Conservation (phyloP, 1,140 invertebrate species). For the Chelonus insularis region DNA sequence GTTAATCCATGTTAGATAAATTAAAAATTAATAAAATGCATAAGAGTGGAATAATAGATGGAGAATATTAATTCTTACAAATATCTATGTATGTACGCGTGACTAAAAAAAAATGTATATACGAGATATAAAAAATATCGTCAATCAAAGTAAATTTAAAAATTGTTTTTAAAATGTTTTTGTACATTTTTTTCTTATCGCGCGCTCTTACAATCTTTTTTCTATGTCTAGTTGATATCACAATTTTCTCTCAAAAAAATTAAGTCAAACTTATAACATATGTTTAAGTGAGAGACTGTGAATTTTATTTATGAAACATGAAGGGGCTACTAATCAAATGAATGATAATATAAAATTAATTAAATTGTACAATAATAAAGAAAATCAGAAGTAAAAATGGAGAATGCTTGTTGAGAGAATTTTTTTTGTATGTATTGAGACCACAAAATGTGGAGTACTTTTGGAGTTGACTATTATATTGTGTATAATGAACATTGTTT, state of each 20-base stretch:
- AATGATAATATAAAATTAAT: conserved; percentile 41
- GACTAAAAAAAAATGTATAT: conserved; percentile 34
- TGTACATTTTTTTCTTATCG: conserved; percentile 44
- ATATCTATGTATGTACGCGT: conserved; percentile 35
- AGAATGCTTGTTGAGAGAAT: not conserved
- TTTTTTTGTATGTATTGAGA: not conserved
- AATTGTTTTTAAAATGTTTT: conserved; percentile 29
- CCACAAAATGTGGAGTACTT: not conserved
- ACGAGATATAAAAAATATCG: conserved; percentile 32
- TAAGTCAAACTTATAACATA: not conserved
- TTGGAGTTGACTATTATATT: conserved; percentile 7
- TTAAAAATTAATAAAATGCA: not conserved
- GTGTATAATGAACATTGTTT: conserved; percentile 45
- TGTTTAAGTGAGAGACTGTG: not conserved
- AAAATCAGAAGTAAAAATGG: conserved; percentile 10
- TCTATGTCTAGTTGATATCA: not conserved
- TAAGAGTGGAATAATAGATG: not conserved
- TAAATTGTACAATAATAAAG: conserved; percentile 27
- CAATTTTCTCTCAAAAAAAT: not conserved
- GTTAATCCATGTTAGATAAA: not conserved
- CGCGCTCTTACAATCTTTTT: conserved; percentile 25
- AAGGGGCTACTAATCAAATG: conserved; percentile 44
- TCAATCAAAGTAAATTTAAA: conserved; percentile 47
- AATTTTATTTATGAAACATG: conserved; percentile 12
- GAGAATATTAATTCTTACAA: not conserved